A percentile compares a stretch with the other conserved stretches of the same genome.
Conservation (phyloP, 1,140 invertebrate species). For the Sinella curviseta region DNA sequence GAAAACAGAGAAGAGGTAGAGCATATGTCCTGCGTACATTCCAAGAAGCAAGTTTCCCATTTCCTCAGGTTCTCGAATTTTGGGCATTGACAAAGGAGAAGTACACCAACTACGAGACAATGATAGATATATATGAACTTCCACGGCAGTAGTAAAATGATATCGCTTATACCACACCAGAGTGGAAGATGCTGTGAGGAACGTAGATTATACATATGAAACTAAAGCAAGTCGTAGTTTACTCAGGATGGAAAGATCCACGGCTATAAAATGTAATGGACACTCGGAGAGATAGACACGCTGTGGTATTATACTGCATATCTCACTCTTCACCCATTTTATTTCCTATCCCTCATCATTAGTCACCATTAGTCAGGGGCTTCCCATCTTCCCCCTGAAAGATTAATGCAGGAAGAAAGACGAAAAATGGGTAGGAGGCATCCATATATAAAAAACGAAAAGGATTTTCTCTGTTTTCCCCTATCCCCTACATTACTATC, state of each 20-base stretch:
- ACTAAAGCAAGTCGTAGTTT: no score
- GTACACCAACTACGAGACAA: background rate
- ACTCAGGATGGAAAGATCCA: background rate
- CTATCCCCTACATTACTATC: background rate
- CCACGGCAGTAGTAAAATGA: no score
- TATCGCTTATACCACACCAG: no score
- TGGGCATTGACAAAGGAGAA: background rate
- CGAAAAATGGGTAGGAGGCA: background rate
- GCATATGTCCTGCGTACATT: no score
- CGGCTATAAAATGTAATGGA: slow-evolving; percentile 11
- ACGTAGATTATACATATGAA: no score
- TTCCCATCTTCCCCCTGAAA: slow-evolving; percentile 6
- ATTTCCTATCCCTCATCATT: slow-evolving; percentile 25
- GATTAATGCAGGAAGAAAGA: slow-evolving; percentile 9
- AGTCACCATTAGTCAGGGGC: slow-evolving; percentile 22
- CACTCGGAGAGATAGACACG: background rate
- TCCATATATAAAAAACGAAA: background rate
- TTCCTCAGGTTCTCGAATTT: no score
- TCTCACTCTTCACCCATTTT: slow-evolving; percentile 11
- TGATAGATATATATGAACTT: no score
- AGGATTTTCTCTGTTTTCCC: background rate
- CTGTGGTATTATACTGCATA: background rate
- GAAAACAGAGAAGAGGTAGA: no score
- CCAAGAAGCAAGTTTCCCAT: no score
- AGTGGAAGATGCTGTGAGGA: no score